phyloP scores from a whole-genome alignment of 1,140 invertebrate genomes.

The Marisa cornuarietis region DNA sequence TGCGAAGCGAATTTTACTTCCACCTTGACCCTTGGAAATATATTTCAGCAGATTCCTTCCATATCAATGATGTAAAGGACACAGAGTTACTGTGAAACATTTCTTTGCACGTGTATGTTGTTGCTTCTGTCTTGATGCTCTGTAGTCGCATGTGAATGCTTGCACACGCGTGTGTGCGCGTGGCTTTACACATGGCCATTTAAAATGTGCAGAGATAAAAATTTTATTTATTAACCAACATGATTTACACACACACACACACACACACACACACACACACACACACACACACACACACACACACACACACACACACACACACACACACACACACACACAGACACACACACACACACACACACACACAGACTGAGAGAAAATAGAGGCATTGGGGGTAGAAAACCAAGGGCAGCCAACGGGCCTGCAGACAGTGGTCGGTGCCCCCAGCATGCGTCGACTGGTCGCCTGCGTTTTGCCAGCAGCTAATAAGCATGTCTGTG shows the following conservation, averaged over 20 bases:
- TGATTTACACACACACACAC: background rate
- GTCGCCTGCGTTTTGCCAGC: too few relatives aligned
- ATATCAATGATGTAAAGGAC: background rate
- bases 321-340: background rate
- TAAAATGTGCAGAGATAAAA: background rate
- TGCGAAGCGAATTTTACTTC: too few relatives aligned
- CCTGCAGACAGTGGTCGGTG: too few relatives aligned
- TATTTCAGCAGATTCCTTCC: too few relatives aligned
- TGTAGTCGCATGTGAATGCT: background rate
- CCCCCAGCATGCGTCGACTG: too few relatives aligned
- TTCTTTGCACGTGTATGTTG: background rate
- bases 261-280: background rate
- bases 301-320: background rate
- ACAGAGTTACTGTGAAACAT: background rate
- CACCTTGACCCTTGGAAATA: too few relatives aligned
- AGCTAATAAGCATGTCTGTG: too few relatives aligned
- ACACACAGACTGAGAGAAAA: background rate
- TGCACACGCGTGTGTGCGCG: background rate
- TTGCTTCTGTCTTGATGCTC: background rate
- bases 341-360: background rate
- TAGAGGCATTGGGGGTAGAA: too few relatives aligned
- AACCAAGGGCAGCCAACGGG: too few relatives aligned
- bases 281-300: background rate
- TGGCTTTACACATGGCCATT: background rate
- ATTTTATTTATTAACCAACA: background rate